Evolutionary conservation across 1,140 invertebrate species (phyloP).

Genomic region (Phortica variegata): DNA sequence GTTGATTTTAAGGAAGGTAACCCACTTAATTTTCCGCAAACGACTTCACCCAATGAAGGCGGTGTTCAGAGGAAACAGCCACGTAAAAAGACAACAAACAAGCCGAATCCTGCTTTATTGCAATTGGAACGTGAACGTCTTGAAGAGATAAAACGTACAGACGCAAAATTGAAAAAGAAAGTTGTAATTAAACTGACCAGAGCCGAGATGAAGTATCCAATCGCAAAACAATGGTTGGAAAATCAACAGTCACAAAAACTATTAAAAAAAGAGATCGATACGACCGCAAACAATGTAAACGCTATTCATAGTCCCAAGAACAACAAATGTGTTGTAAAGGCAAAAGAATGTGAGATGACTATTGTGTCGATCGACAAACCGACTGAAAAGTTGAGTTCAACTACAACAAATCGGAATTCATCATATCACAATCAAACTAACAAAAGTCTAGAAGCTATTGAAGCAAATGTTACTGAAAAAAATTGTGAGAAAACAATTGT

Average conservation of each 20-base stretch:
- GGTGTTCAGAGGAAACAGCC: slow-evolving; percentile 41
- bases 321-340: too few relatives aligned
- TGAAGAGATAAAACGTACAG: slow-evolving; percentile 39
- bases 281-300: too few relatives aligned
- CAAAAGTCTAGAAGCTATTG: neutral
- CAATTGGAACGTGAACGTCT: slow-evolving; percentile 42
- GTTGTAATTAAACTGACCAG: slow-evolving; percentile 28
- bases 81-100: slow-evolving; percentile 48
- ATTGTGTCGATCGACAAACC: neutral
- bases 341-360: too few relatives aligned
- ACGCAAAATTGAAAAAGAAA: slow-evolving; percentile 46
- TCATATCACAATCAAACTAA: too few relatives aligned
- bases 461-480: neutral
- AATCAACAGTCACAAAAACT: slow-evolving; percentile 19
- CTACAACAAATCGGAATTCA: too few relatives aligned
- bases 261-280: neutral
- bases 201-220: slow-evolving; percentile 38
- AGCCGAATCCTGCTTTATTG: slow-evolving; percentile 47
- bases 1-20: slow-evolving; percentile 34
- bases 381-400: neutral
- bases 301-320: too few relatives aligned
- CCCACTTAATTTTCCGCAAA: too few relatives aligned
- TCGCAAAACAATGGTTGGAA: slow-evolving; percentile 27
- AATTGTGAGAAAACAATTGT: neutral
- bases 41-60: slow-evolving; percentile 12